Base-by-base conservation (phyloP, 2,113 vertebrate species). In the Rafetus swinhoei region DNA sequence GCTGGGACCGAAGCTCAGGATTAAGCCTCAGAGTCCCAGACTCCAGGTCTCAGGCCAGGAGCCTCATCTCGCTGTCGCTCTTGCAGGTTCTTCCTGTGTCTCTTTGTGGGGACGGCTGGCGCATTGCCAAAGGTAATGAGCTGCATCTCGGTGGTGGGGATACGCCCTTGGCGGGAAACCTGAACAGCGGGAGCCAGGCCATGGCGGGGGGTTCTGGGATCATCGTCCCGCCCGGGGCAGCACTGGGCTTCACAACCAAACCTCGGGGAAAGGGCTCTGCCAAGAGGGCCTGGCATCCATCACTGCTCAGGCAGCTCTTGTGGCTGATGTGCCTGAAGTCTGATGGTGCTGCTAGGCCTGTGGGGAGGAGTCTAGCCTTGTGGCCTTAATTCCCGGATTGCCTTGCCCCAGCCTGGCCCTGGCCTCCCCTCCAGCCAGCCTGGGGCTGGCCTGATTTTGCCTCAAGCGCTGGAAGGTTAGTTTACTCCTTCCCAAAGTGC, bases 51-150 rank as follows among this genome's bases (percentile, higher is more conserved):
- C 55, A 81, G 22, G 11, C 22, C 1, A 2, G 84, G 27, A 4
- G 39, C 88, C 22, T 84, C 92, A 3, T 59, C 29, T 84, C 6
- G 11, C 18, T 82, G 25, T 92, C 27, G 91, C 86, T 85, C 56
- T 85, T 97, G 57, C 95, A 99, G 99, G 97, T 99, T 99, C 96
- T 99, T 99, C 97, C 98, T 99, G 69, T 99, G 99, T 96, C 98
- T 99, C 85, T 99, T 99, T 97, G 98, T 98, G 60, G 99, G 99
- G 22, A 89, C 98, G 29, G 97, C 98, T 3, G 98, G 98, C 83
- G 97, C 89, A 1, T 96, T 99, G 89, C 99, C 99, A 13, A 99
- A 99, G 98, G 99, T 99, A 97, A 98, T 97, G 22, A 90, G n/a
- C 53, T 45, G 45, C 45, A 45, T 45, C 45, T 45, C 45, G 45